A percentile compares a stretch with the other conserved stretches of the same genome.
Evolutionary conservation across 2,888 invertebrate genomes (phyloP).

Genomic region (Mimachlamys varia): DNA sequence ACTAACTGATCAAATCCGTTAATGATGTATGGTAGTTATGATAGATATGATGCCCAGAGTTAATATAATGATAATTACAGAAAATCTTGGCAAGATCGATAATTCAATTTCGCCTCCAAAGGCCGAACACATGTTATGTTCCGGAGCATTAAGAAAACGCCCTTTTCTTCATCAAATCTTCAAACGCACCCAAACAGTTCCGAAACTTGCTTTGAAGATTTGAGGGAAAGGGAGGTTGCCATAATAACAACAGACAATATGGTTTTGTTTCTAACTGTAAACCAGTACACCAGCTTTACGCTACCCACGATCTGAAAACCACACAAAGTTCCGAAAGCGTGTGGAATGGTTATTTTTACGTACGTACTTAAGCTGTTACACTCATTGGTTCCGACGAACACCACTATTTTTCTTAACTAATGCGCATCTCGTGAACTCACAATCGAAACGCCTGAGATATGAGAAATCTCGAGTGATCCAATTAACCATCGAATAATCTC

Average conservation of each 20-base stretch:
- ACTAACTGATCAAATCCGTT: background rate
- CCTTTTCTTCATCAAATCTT: constrained; percentile 1
- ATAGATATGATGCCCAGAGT: background rate
- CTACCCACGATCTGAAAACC: background rate
- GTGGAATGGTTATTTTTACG: background rate
- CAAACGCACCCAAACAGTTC: background rate
- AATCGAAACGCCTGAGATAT: background rate
- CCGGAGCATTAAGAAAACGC: constrained; percentile 16
- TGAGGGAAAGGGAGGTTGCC: background rate
- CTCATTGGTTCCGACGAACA: background rate
- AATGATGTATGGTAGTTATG: background rate
- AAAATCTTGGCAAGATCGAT: constrained; percentile 22
- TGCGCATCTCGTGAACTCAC: background rate
- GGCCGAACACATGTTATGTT: constrained; percentile 13
- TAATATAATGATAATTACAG: constrained; percentile 5
- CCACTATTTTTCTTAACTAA: background rate
- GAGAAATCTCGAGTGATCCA: background rate
- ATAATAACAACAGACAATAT: background rate
- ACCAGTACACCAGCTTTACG: background rate
- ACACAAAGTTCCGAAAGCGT: background rate
- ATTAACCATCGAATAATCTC: background rate
- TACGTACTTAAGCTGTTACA: background rate
- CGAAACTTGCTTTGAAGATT: constrained; percentile 24
- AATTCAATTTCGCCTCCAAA: background rate
- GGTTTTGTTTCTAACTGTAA: background rate